Evolutionary conservation across 2,888 invertebrate genomes (phyloP), one percentile per base, ranked within the genome.

Genomic region (Pseudoips prasinana): DNA sequence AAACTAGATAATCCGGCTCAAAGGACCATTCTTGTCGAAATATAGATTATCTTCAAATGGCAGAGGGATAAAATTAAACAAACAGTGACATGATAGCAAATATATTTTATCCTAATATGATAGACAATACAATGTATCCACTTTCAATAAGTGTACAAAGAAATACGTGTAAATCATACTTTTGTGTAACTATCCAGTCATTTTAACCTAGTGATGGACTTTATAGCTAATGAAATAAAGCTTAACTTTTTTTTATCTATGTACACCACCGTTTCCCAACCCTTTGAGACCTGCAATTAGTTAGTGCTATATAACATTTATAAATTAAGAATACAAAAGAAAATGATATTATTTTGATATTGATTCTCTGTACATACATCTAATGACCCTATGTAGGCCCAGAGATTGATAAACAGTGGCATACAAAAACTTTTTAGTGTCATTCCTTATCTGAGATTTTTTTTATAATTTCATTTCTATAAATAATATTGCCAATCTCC

Each of bases 91-190:
- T 78, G 77, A 84, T 84, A 83, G 80, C 83, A 83, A 83, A 83
- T 84, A 81, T 83, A 81, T 82, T 78, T 14, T 76, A 79, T 65
- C 74, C 72, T 83, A 83, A 73, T 76, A 80, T 70, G 74, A 76
- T 73, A 69, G 64, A 81, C 71, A 73, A 73, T 74, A 77, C 69
- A 74, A 62, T 59, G 65, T 72, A 70, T 64, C 64, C 62, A 68
- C 69, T 61, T 62, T 57, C 46, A 66, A 58, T 57, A 59, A 55
- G 64, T 69, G 66, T 74, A 60, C 54, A 67, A 67, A 56, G 57
- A 67, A 56, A 52, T 37, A 42, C 58, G 57, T 59, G 60, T 54
- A 63, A 58, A 58, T 58, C 50, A 64, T 58, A 58, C 43, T 55
- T 57, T 42, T 58, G 58, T 62, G 57, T 47, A 48, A 56, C 56